Conservation (phyloP, 2,797 vertebrate species). For the Cichlasoma orientale region DNA sequence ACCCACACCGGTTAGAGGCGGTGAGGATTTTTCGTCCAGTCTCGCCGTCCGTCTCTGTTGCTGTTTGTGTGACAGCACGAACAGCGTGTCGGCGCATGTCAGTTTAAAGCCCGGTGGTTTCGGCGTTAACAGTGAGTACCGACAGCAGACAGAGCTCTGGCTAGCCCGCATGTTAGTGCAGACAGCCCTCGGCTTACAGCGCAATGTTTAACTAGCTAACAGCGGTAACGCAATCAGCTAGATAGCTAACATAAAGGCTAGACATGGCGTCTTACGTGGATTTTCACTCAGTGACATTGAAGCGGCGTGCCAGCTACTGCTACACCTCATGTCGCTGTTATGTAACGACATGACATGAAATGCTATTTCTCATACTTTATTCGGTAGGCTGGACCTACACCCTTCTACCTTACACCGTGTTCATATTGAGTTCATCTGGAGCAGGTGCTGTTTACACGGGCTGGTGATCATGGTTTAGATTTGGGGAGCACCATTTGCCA, state of each 20-base stretch:
- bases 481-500: not conserved
- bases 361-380: not conserved
- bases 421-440: too few relatives aligned
- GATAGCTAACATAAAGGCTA: conserved; percentile 3
- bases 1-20: not conserved
- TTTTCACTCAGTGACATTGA: conserved; percentile 56
- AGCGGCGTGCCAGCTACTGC: conserved; percentile 18
- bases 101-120: conserved; percentile 26
- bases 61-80: not conserved
- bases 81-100: conserved; percentile 41
- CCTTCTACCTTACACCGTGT: not conserved
- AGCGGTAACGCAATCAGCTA: conserved; percentile 8
- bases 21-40: not conserved
- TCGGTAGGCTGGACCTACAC: not conserved
- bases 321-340: conserved; percentile 4
- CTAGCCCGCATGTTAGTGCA: not conserved
- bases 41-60: not conserved
- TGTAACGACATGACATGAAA: conserved; percentile 15
- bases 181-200: not conserved
- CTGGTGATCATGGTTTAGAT: not conserved
- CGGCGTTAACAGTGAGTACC: conserved; percentile 49
- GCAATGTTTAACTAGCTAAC: conserved; percentile 25
- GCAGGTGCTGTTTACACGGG: not conserved
- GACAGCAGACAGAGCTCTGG: not conserved
- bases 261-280: conserved; percentile 26